Base-by-base conservation (phyloP, 2,113 vertebrate species). In the Danio rerio region DNA sequence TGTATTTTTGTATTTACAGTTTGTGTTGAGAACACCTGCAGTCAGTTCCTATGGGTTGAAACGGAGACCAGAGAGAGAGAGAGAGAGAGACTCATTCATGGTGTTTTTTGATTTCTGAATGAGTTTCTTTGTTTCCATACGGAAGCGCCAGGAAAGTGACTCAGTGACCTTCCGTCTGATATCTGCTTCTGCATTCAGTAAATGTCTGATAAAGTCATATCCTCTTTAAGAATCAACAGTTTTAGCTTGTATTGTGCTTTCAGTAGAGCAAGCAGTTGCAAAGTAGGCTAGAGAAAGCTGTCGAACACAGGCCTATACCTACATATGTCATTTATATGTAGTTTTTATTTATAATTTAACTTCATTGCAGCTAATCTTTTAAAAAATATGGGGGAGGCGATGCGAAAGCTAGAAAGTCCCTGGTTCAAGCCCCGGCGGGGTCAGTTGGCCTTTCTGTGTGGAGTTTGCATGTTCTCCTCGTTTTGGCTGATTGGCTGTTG, bases 81-180 rank as follows among this genome's bases (percentile, higher is more conserved):
- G 58, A 81, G 74, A 78, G 42, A 63, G 59, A 78, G 58, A 18
- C 20, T 71, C 77, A 76, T 77, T 87, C 83, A 62, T 70, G 49
- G 59, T 47, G 69, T 58, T 76, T 49, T 40, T 69, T 61, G 65
- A 55, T 79, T n/a, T 61, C 61, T 81, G 76, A 87, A 87, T 83
- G 83, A 56, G 69, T 58, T 55, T 47, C 86, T 83, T 85, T 87
- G 83, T 85, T 61, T 80, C 58, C 21, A 20, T 11, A 76, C 63
- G 66, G 58, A 87, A 86, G 63, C 62, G 65, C 43, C 12, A 65
- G 62, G 61, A 78, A 78, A 78, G 61, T 49, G 53, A 71, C 55
- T 31, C 45, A 31, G 66, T 61, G 75, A 13, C 21, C 21, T 72
- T 81, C 56, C 58, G n/a, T 6, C 47, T 61, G 9, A 40, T 73